phyloP scores from a whole-genome alignment of 2,113 vertebrate genomes.

The Myotis lucifugus region DNA sequence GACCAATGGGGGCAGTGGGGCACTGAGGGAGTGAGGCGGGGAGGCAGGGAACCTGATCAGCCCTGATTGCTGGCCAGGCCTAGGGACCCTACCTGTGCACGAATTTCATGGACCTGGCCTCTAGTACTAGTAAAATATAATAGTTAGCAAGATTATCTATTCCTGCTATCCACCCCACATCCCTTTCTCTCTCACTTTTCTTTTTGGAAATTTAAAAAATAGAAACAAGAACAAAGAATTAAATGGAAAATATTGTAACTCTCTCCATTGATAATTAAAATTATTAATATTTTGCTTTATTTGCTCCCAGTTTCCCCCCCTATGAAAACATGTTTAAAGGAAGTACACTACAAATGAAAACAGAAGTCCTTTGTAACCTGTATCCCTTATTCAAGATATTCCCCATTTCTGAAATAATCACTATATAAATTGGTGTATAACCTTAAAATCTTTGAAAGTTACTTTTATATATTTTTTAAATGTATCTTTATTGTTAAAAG shows the following conservation, averaged over 20 bases:
- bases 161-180: not conserved
- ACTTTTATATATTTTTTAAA: not conserved
- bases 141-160: not conserved
- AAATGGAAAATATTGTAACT: not conserved
- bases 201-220: not conserved
- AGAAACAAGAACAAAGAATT: not conserved
- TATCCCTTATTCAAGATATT: not conserved
- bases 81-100: too few species aligned
- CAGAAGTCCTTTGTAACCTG: not conserved
- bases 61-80: too few species aligned
- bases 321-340: not conserved
- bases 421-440: not conserved
- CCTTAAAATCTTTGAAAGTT: not conserved
- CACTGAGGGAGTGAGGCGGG: too few species aligned
- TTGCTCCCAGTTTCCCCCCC: not conserved
- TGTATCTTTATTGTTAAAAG: too few species aligned
- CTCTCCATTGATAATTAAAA: not conserved
- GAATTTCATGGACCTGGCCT: too few species aligned
- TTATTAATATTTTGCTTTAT: constrained; percentile 12
- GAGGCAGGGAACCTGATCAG: too few species aligned
- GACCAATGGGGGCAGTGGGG: too few species aligned
- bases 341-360: not conserved
- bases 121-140: not conserved
- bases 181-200: not conserved
- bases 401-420: not conserved